These are phyloP conservation scores for Sycophila texana DNA, from an alignment of 2,888 invertebrate genomes.

Conservation along the genomic window DNA sequence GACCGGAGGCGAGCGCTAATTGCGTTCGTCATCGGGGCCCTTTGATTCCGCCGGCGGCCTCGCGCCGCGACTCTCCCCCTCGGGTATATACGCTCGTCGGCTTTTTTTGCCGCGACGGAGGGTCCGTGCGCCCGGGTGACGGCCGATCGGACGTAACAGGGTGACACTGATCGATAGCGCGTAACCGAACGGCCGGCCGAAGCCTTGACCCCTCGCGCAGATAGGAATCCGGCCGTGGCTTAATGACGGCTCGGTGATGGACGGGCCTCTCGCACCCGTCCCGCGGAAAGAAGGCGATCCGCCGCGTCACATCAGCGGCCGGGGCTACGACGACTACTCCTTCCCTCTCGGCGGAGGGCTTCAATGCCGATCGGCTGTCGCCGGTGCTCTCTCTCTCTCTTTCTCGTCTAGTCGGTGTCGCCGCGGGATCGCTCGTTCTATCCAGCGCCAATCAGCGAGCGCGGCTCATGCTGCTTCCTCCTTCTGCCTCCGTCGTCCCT, in stretches of 20 bases:
- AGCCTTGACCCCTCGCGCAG: constrained; percentile 68
- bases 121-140: constrained; percentile 28
- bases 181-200: constrained; percentile 61
- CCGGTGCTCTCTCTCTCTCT: background rate
- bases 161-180: constrained; percentile 71
- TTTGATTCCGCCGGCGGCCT: constrained; percentile 56
- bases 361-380: constrained; percentile 62
- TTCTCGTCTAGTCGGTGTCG: background rate
- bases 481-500: no score
- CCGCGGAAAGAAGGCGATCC: constrained; percentile 58
- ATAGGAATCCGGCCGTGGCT: constrained; percentile 71
- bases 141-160: constrained; percentile 53
- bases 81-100: background rate
- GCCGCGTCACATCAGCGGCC: constrained; percentile 70
- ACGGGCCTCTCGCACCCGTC: constrained; percentile 50
- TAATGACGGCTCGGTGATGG: constrained; percentile 69
- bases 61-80: constrained; percentile 21
- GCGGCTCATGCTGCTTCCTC: no score
- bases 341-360: constrained; percentile 43
- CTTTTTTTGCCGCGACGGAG: background rate
- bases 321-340: constrained; percentile 58
- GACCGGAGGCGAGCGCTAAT: constrained; percentile 63
- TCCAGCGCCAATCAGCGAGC: no score
- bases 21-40: constrained; percentile 64
- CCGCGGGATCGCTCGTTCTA: background rate